These are phyloP conservation scores for Taphrorychus bicolor DNA, from an alignment of 2,888 invertebrate species.

Conservation along the genomic window DNA sequence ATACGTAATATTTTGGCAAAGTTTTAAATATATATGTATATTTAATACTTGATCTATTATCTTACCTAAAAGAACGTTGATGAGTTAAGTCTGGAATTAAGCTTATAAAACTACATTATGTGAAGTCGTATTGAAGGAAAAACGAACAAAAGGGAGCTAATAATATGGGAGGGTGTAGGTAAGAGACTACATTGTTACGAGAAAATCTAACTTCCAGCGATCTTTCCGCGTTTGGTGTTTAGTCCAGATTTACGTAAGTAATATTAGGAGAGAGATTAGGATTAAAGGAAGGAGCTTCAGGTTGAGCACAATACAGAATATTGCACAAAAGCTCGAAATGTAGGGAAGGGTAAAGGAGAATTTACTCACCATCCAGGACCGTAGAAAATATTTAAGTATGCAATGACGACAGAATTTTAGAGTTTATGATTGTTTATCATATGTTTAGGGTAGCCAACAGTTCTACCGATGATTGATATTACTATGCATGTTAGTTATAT, in stretches of 20 bases:
- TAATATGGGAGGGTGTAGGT: conserved; percentile 17
- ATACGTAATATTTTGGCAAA: too few relatives aligned
- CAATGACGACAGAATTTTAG: too few relatives aligned
- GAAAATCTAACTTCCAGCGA: conserved; percentile 31
- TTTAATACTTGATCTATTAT: too few relatives aligned
- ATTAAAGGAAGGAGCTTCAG: conserved; percentile 31
- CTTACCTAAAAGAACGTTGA: neutral
- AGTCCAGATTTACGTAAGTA: conserved; percentile 25
- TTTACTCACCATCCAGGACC: conserved; percentile 9
- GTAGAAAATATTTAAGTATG: conserved; percentile 4
- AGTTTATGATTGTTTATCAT: too few relatives aligned
- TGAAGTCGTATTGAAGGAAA: conserved; percentile 8
- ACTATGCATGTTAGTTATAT: too few relatives aligned
- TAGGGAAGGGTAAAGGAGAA: conserved; percentile 27
- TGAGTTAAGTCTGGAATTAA: neutral
- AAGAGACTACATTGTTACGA: conserved; percentile 28
- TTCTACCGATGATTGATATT: too few relatives aligned
- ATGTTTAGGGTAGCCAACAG: too few relatives aligned
- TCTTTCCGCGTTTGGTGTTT: conserved; percentile 21
- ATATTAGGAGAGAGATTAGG: conserved; percentile 29
- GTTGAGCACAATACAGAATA: conserved; percentile 27
- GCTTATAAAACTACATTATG: neutral
- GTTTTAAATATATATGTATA: too few relatives aligned
- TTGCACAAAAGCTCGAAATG: conserved; percentile 28
- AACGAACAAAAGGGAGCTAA: conserved; percentile 21